Percentiles rank a stretch among this genome's conserved stretches.
Evolutionary conservation across 2,113 vertebrate species (phyloP).

Genomic region (Chrysochloris asiatica): DNA sequence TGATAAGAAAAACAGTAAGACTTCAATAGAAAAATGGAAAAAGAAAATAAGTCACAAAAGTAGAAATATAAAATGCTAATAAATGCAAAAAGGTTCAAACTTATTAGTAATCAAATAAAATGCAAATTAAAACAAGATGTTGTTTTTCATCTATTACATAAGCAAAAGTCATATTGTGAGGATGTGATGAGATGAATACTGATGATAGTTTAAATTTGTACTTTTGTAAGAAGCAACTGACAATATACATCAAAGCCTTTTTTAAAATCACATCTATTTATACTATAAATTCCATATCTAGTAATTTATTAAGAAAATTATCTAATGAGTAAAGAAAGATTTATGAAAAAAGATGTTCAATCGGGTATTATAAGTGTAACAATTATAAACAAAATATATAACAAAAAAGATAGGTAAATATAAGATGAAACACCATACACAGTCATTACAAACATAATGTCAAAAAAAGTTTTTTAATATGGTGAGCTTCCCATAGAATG

Average conservation of each 20-base stretch:
- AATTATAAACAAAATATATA: not conserved
- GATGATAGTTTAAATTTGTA: constrained; percentile 18
- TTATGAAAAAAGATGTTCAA: not conserved
- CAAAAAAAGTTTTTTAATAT: constrained; percentile 10
- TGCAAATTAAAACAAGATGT: constrained; percentile 21
- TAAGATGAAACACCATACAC: not conserved
- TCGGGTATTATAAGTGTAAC: not conserved
- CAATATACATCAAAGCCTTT: not conserved
- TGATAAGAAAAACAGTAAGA: constrained; percentile 13
- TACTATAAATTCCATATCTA: not conserved
- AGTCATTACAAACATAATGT: not conserved
- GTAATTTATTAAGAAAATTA: constrained; percentile 43
- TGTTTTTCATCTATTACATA: constrained; percentile 31
- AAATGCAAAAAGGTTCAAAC: no score
- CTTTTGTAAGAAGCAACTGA: not conserved
- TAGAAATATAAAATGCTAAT: constrained; percentile 40
- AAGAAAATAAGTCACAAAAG: constrained; percentile 11
- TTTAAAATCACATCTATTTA: constrained; percentile 1
- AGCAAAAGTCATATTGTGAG: not conserved
- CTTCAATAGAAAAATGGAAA: not conserved
- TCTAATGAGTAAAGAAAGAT: not conserved
- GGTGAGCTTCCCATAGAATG: not conserved
- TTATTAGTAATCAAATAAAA: constrained; percentile 18
- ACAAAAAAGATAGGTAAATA: not conserved
- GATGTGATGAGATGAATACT: constrained; percentile 1